Conservation (phyloP, 2,797 vertebrate genomes). For the Thamnophis elegans region DNA sequence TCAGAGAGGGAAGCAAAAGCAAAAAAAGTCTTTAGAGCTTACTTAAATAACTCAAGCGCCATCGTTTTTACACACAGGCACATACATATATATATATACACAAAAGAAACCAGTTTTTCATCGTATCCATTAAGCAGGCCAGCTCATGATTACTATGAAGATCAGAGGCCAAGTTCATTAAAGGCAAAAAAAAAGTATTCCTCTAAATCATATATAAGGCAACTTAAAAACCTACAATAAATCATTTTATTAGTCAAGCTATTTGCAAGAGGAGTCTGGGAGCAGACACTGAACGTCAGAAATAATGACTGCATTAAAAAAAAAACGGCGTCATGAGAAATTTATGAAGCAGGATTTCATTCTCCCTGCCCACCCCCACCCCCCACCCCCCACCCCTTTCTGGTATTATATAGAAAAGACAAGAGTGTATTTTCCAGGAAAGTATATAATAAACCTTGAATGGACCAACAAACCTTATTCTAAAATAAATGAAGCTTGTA, state of each 20-base stretch:
- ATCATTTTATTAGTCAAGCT: conserved; percentile 45
- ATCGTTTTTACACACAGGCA: conserved; percentile 32
- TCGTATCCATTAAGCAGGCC: conserved; percentile 55
- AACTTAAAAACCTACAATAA: conserved; percentile 55
- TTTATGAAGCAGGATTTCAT: conserved; percentile 59
- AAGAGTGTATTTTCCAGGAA: conserved; percentile 39
- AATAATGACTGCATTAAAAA: conserved; percentile 60
- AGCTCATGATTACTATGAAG: conserved; percentile 51
- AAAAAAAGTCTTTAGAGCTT: conserved; percentile 32
- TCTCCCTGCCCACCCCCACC: neutral
- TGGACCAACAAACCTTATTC: conserved; percentile 19
- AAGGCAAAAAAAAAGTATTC: conserved; percentile 35
- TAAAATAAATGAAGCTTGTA: conserved; percentile 27
- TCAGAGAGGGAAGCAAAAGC: conserved; percentile 18
- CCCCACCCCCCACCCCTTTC: neutral
- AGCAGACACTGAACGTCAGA: conserved; percentile 50
- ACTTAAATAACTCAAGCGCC: conserved; percentile 53
- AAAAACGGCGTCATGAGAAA: conserved; percentile 64
- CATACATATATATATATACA: neutral
- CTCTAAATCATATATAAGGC: conserved; percentile 61
- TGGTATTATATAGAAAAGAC: conserved; percentile 1
- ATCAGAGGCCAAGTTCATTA: conserved; percentile 70
- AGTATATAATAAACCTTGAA: conserved; percentile 43
- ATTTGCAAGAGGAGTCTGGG: conserved; percentile 53
- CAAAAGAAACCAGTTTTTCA: conserved; percentile 33